Percentiles rank a stretch among this genome's conserved stretches.
Evolutionary conservation across 35 echinoderm and acorn worm species (phyloP).

Genomic region (Ophioderma brevispina): DNA sequence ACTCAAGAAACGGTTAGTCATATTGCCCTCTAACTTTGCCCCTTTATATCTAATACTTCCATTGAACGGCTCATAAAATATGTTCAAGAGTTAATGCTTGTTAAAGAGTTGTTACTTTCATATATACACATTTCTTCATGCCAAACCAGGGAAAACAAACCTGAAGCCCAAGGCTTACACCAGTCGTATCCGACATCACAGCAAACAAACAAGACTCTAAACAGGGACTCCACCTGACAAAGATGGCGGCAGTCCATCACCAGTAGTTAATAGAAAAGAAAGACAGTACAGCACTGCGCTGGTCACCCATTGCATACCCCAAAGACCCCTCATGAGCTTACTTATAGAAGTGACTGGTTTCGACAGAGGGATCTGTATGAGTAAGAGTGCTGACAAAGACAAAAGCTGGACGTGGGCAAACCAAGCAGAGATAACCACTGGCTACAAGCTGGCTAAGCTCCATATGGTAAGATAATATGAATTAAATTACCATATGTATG

Average conservation of each 20-base stretch:
- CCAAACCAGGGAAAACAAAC: too few species aligned
- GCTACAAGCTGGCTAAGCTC: slow-evolving; percentile 59
- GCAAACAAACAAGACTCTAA: slow-evolving; percentile 65
- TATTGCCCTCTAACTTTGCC: too few species aligned
- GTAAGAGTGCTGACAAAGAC: slow-evolving; percentile 80
- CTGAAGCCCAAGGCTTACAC: slow-evolving; percentile 74
- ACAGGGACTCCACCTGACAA: slow-evolving; percentile 68
- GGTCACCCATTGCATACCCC: slow-evolving; percentile 63
- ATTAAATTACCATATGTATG: too few species aligned
- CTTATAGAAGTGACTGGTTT: slow-evolving; percentile 70
- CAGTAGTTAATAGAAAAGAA: slow-evolving; percentile 79
- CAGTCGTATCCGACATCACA: slow-evolving; percentile 67
- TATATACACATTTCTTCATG: neutral
- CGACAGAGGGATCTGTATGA: slow-evolving; percentile 70
- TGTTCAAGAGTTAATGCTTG: too few species aligned
- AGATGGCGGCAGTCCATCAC: slow-evolving; percentile 75
- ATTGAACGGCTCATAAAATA: too few species aligned
- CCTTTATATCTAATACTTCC: too few species aligned
- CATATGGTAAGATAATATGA: slow-evolving; percentile 73
- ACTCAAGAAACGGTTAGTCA: too few species aligned
- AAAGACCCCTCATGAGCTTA: slow-evolving; percentile 17
- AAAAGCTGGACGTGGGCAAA: slow-evolving; percentile 77
- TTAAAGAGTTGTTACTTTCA: neutral
- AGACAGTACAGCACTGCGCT: slow-evolving; percentile 70
- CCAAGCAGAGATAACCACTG: slow-evolving; percentile 74